phyloP scores from a whole-genome alignment of 2,113 vertebrate genomes.

The Anarrhichthys ocellatus region DNA sequence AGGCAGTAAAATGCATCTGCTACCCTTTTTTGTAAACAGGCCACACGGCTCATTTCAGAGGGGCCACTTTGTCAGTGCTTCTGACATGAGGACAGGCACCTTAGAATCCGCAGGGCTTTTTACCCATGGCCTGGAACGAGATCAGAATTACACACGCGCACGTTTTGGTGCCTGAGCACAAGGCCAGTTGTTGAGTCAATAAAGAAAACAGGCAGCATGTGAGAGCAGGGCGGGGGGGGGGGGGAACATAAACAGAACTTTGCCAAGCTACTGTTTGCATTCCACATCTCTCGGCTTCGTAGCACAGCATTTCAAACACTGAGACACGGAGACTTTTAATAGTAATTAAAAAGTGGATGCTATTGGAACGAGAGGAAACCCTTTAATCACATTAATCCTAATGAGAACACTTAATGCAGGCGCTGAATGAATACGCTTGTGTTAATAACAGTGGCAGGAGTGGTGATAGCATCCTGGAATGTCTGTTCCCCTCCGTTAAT shows the following conservation, averaged over 20 bases:
- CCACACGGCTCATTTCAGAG: conserved; percentile 67
- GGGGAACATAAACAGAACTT: conserved; percentile 67
- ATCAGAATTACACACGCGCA: conserved; percentile 56
- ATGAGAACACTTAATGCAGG: not conserved
- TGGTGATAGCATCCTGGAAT: too few relatives aligned
- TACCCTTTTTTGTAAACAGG: conserved; percentile 56
- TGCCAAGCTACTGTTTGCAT: conserved; percentile 78
- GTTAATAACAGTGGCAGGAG: not conserved
- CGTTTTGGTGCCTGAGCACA: conserved; percentile 36
- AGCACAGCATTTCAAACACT: conserved; percentile 48
- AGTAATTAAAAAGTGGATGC: not conserved
- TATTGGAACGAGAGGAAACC: not conserved
- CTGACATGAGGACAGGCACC: conserved; percentile 67
- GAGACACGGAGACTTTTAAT: conserved; percentile 4
- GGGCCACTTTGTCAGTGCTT: conserved; percentile 61
- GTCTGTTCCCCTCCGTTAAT: not conserved
- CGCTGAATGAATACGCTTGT: not conserved
- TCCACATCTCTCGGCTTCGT: conserved; percentile 53
- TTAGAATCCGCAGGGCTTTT: conserved; percentile 58
- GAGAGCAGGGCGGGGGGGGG: conserved; percentile 26
- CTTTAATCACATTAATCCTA: not conserved
- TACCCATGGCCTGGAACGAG: conserved; percentile 61
- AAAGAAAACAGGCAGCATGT: conserved; percentile 63
- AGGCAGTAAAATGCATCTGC: conserved; percentile 60
- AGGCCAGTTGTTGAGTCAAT: conserved; percentile 74